These are phyloP conservation scores for Macrochelys suwanniensis DNA, from an alignment of 2,797 vertebrate species.

Conservation along the genomic window DNA sequence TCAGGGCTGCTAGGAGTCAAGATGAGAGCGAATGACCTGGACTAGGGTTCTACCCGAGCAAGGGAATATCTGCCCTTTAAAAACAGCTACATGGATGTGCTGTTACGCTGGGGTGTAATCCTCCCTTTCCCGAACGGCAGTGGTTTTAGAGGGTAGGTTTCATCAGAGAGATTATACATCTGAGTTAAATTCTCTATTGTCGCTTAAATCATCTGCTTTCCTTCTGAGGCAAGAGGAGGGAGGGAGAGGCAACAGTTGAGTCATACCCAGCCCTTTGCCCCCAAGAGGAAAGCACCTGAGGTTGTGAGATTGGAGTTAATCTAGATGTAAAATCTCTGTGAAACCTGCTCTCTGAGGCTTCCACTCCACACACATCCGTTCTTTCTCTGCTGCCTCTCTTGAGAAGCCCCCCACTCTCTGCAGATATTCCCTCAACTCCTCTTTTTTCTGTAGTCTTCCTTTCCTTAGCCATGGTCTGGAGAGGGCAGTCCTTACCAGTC, in stretches of 20 bases:
- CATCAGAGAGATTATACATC: slow-evolving; percentile 13
- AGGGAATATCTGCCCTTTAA: neutral
- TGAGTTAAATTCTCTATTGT: neutral
- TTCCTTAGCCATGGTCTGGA: neutral
- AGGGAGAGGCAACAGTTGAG: neutral
- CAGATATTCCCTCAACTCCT: neutral
- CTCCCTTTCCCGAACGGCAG: slow-evolving; percentile 39
- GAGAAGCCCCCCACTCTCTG: fast-evolving
- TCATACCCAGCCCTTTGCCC: neutral
- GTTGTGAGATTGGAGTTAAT: fast-evolving
- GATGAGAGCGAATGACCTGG: neutral
- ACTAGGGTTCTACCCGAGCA: neutral
- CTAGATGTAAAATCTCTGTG: neutral
- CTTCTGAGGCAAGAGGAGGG: neutral
- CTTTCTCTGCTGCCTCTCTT: neutral
- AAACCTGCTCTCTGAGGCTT: neutral
- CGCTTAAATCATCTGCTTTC: slow-evolving; percentile 41
- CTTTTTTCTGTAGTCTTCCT: neutral
- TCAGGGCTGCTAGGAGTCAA: neutral
- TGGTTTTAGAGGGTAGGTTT: slow-evolving; percentile 57
- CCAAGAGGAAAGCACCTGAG: neutral
- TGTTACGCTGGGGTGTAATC: neutral
- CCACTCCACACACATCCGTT: neutral
- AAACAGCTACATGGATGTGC: neutral
- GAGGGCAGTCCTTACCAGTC: fast-evolving